Percentiles rank a stretch among this genome's conserved stretches.
Evolutionary conservation across 2,113 vertebrate genomes (phyloP).

Genomic region (Oreochromis niloticus): DNA sequence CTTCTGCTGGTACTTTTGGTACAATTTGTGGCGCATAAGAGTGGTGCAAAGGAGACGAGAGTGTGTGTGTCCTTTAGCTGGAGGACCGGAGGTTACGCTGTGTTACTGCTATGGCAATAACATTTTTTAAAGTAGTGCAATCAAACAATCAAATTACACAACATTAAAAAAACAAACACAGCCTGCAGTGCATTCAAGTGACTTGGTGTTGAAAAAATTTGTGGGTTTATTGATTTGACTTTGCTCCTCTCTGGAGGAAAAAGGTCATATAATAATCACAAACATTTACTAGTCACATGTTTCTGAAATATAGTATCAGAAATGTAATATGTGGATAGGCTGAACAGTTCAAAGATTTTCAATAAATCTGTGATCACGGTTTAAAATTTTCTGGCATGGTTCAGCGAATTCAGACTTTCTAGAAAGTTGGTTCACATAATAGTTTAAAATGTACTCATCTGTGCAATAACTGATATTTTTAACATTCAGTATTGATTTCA

Average conservation of each 20-base stretch:
- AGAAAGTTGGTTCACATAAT: neutral
- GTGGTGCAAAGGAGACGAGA: neutral
- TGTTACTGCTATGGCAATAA: neutral
- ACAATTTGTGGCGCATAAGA: neutral
- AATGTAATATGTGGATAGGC: neutral
- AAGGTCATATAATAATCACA: neutral
- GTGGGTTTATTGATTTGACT: neutral
- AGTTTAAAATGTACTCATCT: neutral
- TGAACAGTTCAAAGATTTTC: neutral
- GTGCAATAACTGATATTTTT: neutral
- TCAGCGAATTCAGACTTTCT: neutral
- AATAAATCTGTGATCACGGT: neutral
- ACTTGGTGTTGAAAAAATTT: neutral
- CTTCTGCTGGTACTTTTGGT: neutral
- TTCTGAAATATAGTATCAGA: neutral
- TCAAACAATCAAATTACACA: neutral
- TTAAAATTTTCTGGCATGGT: neutral
- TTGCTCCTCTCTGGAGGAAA: neutral
- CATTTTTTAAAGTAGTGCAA: neutral
- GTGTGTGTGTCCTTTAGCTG: neutral
- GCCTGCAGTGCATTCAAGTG: neutral
- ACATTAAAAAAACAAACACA: neutral
- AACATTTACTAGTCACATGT: neutral
- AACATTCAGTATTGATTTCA: neutral
- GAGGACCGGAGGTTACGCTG: neutral